Base-by-base conservation (phyloP, 2,113 vertebrate species). In the Bagarius yarrelli region DNA sequence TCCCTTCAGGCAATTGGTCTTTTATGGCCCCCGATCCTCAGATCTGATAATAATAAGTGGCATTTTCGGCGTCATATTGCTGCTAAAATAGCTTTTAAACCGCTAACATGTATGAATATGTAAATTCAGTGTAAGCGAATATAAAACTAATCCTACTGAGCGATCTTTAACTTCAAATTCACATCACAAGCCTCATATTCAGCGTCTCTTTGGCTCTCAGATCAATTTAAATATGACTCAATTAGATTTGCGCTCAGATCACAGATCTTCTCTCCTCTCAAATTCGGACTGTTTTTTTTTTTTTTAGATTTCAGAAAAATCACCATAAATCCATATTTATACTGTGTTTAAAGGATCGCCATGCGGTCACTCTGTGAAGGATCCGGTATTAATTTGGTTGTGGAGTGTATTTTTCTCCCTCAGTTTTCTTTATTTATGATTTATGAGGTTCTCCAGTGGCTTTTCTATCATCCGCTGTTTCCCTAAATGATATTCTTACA, bases 61-160 rank as follows among this genome's bases (percentile, higher is more conserved):
- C 91, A 89, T 93, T 92, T 73, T 92, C 86, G 84, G 67, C 85
- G 86, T 89, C 90, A 86, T 89, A 86, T 89, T 88, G 84, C 86
- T 90, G 80, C 86, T 85, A 91, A 91, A 92, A 85, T 91, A 89
- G 85, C 88, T 88, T 76, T 76, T 88, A 88, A 90, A 90, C 90
- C 87, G 87, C 87, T 87, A 90, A 92, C 92, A 89, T 86, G 86
- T 90, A 91, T 92, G 92, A 92, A 92, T 94, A 93, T 93, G 91
- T 92, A 91, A 93, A 93, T 93, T 88, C 78, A 76, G 81, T 81
- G 84, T 85, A 36, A 87, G 84, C 53, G 75, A 90, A 86, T 90
- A 88, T 59, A 23, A 57, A 76, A 90, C 88, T 89, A 89, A 91
- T 91, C 92, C 89, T 86, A 90, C 86, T 86, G 79, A 82, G 86